A percentile compares a stretch with the other conserved stretches of the same genome.
Conservation (phyloP, 2,113 vertebrate species). For the Camarhynchus parvulus region DNA sequence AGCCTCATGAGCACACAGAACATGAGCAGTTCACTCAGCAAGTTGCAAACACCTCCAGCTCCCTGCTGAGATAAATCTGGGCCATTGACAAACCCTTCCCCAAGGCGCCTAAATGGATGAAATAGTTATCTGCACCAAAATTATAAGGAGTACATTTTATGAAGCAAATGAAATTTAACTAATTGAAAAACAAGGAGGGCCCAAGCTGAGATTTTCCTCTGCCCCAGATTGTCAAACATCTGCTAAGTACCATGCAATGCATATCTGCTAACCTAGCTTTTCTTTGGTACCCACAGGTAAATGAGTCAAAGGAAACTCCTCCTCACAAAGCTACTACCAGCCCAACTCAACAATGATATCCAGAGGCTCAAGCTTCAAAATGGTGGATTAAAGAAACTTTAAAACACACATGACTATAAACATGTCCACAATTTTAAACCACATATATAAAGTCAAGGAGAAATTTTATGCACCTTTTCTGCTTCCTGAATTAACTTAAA, state of each 20-base stretch:
- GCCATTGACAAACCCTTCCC: background rate
- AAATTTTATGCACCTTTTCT: background rate
- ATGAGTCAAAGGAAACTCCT: background rate
- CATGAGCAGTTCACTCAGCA: background rate
- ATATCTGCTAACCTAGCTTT: background rate
- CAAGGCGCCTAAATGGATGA: background rate
- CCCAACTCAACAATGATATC: background rate
- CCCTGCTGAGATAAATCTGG: background rate
- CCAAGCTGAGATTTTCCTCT: background rate
- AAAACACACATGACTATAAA: background rate
- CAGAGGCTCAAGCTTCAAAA: background rate
- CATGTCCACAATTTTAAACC: background rate
- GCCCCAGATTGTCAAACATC: background rate
- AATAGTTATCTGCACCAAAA: background rate
- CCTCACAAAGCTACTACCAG: background rate
- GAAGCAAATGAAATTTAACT: background rate
- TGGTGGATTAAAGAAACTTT: background rate
- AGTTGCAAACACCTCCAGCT: background rate
- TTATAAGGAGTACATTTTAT: background rate
- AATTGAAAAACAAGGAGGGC: background rate
- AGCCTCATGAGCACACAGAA: background rate
- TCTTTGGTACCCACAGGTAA: background rate
- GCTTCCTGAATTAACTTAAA: background rate
- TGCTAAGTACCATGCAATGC: background rate
- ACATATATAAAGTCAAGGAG: background rate